Base-by-base conservation (phyloP, 53 echinoderm and acorn worm genomes). In the Antedon mediterranea region DNA sequence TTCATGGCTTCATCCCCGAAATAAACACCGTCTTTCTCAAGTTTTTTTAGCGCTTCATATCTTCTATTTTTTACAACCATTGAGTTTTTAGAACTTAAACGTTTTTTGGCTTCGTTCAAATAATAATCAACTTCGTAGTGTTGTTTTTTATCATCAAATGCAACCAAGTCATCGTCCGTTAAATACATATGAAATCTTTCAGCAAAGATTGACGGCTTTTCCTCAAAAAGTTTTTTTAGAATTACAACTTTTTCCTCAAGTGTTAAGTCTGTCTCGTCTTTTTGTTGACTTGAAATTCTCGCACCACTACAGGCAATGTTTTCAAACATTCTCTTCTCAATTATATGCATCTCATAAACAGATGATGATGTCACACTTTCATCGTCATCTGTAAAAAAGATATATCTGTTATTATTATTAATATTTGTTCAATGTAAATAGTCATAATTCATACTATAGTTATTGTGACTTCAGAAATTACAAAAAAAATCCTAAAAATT, bases 1-100 rank as follows among this genome's bases (percentile, higher is more conserved):
- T 87, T 81, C 94, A 93, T 93, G 34, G 86, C 88, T 43, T 88
- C 86, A 73, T 93, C 94, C 29, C 84, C 85, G 76, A 93, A 93
- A 34, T 88, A 93, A 0, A 72, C 76, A 15, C 90, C 90, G 30
- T 90, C 90, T 30, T 80, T 84, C 81, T 90, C 89, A 0, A 93
- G 81, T 82, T 89, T 84, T 76, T 91, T 90, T 28, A 93, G 79
- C 0, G 94, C 94, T 74, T 93, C 94, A 70, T 93, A 93, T 0
- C 94, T 82, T 8, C 94, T 79, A 74, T 93, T 93, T 14, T 78
- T 84, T 32, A 85, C 86, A 0, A 76, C 42, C 8, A 84, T 34
- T 0, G 76, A 81, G 32, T 83, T 86, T 30, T 75, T 43, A 4
- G 73, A 75, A 33, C 76, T 43, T 28, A 90, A 76, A 75, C 86